A percentile compares a stretch with the other conserved stretches of the same genome.
Conservation (phyloP, 2,113 vertebrate genomes). For the Dromiciops gliroides region DNA sequence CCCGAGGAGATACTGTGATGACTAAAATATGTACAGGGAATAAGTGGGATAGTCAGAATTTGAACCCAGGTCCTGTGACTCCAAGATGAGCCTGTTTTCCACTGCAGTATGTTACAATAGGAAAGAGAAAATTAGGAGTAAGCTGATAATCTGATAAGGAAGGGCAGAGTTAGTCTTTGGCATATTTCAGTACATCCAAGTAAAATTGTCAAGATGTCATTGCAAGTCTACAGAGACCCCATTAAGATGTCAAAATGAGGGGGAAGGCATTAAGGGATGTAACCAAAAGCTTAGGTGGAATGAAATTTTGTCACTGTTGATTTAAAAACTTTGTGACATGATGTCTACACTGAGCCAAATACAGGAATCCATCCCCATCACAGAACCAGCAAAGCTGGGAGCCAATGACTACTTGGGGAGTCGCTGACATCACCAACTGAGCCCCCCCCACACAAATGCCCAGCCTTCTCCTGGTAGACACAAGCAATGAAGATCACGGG, state of each 20-base stretch:
- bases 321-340: conserved; percentile 69
- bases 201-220: conserved; percentile 59
- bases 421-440: background rate
- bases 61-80: background rate
- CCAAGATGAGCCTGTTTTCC: background rate
- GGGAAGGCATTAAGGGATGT: conserved; percentile 60
- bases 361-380: background rate
- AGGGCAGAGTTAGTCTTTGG: background rate
- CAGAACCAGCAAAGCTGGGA: background rate
- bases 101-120: background rate
- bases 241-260: conserved; percentile 65
- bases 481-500: background rate
- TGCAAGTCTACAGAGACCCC: conserved; percentile 57
- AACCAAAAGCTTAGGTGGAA: conserved; percentile 50
- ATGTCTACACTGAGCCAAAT: conserved; percentile 65
- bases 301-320: background rate
- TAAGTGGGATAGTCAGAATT: background rate
- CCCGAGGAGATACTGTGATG: background rate
- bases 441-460: background rate
- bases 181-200: conserved; percentile 4
- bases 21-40: background rate
- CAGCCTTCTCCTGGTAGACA: background rate
- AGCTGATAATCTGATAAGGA: background rate
- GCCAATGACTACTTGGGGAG: background rate
- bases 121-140: background rate